Evolutionary conservation across 2,888 invertebrate genomes (phyloP), one percentile per base, ranked within the genome.

Genomic region (Drosophila multiciliata): DNA sequence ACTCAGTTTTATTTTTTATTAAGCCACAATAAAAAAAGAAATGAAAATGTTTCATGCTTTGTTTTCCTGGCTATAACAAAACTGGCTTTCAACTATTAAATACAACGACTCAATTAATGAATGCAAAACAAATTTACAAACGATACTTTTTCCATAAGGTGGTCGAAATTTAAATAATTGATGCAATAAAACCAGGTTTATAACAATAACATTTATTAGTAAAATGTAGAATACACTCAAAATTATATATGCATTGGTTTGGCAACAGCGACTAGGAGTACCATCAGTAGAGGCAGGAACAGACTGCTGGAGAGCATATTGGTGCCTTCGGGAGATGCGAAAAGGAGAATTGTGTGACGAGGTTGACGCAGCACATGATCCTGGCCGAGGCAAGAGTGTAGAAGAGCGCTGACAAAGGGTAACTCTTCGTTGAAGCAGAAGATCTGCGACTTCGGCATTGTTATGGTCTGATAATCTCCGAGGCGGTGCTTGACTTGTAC

Each of bases 391-490:
- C 57, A 57, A 9, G 1, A 0, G 23, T 42, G 57, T 15, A 42
- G 23, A 0, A 42, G 42, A 23, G 57, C 57, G 32, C 57, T 42
- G 20, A 57, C 20, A 40, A 42, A 15, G 3, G 57, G 42, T 45
- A 57, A 0, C 9, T 57, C 57, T 15, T 32, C 7, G 42, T 57
- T 42, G 15, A 17, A 57, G 42, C 57, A 57, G 20, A 57, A 42
- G 20, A 42, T 32, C 42, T 57, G 57, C 3, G 42, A 29, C 0
- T 9, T 15, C 1, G 42, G 5, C 20, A 32, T 15, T 42, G 1
- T 6, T 20, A 57, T 11, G 9, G 8, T 11, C 5, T 5, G 1
- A 57, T 20, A 57, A 15, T 32, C 5, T 15, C 57, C 57, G 9
- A 42, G 20, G n/a, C n/a, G 3, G 0, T 9, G 1, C 6, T 20